phyloP scores from a whole-genome alignment of 2,113 vertebrate genomes.

The Alligator mississippiensis region DNA sequence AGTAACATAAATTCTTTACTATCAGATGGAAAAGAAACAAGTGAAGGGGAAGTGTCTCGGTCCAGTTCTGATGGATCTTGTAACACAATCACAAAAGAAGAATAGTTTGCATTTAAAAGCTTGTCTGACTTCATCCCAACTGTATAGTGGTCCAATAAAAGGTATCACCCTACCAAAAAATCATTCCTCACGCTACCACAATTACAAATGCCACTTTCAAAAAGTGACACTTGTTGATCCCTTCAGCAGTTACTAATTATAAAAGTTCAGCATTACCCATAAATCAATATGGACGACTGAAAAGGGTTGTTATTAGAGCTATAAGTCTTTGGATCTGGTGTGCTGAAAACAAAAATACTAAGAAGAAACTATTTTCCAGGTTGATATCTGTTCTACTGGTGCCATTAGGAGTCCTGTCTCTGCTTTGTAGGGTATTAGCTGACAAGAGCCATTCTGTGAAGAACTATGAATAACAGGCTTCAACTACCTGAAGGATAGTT shows the following conservation, averaged over 20 bases:
- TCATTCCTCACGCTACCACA: neutral
- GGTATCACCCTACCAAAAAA: no score
- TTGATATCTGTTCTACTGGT: neutral
- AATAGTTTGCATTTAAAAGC: no score
- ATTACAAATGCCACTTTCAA: neutral
- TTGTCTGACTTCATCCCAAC: no score
- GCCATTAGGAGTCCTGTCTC: neutral
- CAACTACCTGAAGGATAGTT: no score
- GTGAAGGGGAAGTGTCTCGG: neutral
- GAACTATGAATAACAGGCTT: neutral
- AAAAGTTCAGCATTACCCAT: neutral
- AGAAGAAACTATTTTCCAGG: neutral
- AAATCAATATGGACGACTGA: neutral
- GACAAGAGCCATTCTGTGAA: neutral
- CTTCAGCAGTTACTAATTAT: neutral
- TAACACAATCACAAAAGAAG: no score
- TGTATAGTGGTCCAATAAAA: no score
- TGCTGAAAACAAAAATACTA: neutral
- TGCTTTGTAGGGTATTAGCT: neutral
- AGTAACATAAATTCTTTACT: neutral
- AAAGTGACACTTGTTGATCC: neutral
- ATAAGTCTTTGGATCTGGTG: neutral
- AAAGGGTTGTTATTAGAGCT: neutral
- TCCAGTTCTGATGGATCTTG: neutral
- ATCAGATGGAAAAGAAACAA: neutral